Percentiles rank a stretch among this genome's conserved stretches.
These are phyloP conservation scores for Acrossocheilus fasciatus DNA, from an alignment of 2,797 vertebrate genomes.

Conservation along the genomic window DNA sequence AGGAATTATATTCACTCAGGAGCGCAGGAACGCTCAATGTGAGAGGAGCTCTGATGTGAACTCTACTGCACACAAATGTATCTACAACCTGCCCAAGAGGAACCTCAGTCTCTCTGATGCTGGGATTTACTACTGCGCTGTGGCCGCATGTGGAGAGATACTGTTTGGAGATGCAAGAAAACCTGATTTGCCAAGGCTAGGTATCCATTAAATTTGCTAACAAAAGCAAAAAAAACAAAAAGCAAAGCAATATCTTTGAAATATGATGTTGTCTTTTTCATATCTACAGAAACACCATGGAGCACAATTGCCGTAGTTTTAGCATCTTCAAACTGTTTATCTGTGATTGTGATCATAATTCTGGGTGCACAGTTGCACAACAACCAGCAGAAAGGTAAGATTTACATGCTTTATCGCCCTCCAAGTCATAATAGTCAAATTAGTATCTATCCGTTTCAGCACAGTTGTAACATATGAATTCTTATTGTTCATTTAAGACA, in stretches of 20 bases:
- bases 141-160: slow-evolving; percentile 64
- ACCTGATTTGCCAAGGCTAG: neutral
- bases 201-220: neutral
- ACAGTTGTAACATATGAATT: neutral
- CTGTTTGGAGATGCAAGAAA: slow-evolving; percentile 33
- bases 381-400: neutral
- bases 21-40: slow-evolving; percentile 53
- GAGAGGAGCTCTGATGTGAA: neutral
- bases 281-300: neutral
- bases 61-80: slow-evolving; percentile 51
- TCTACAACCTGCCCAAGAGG: slow-evolving; percentile 61
- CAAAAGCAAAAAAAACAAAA: neutral
- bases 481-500: neutral
- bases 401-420: neutral
- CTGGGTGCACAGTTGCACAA: neutral
- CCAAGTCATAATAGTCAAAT: neutral
- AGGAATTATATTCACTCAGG: slow-evolving; percentile 52
- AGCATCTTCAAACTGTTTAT: slow-evolving; percentile 1
- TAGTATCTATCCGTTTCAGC: neutral
- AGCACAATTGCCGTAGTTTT: neutral
- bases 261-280: neutral
- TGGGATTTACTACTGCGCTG: slow-evolving; percentile 69
- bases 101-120: slow-evolving; percentile 58
- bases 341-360: slow-evolving; percentile 3
- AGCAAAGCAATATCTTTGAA: neutral